A percentile compares a stretch with the other conserved stretches of the same genome.
These are phyloP conservation scores for Erannis defoliaria DNA, from an alignment of 2,888 invertebrate species.

Conservation along the genomic window DNA sequence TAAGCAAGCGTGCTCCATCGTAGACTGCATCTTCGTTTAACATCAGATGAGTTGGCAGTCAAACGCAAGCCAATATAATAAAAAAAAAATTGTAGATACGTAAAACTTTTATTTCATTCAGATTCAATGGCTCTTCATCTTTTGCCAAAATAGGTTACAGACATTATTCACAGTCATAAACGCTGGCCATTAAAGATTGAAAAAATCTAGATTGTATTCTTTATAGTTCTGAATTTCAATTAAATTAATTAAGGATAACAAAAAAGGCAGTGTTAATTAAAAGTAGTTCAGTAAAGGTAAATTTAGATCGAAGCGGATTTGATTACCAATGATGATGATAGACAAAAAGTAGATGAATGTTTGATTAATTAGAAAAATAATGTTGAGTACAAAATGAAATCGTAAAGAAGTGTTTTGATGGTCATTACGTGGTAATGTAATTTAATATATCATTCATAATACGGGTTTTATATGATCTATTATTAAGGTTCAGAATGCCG, in stretches of 20 bases:
- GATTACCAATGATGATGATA: conserved; percentile 25
- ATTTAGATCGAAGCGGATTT: conserved; percentile 27
- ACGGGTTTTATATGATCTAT: too few relatives aligned
- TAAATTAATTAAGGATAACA: conserved; percentile 26
- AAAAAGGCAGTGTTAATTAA: conserved; percentile 31
- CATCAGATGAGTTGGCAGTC: too few relatives aligned
- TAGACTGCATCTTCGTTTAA: too few relatives aligned
- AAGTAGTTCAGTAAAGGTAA: conserved; percentile 23
- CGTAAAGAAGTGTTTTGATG: background rate
- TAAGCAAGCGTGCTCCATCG: too few relatives aligned
- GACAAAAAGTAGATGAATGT: conserved; percentile 25
- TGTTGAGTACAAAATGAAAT: conserved; percentile 8
- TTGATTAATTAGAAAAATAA: conserved; percentile 27
- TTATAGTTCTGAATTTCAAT: conserved; percentile 25
- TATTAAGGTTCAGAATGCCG: too few relatives aligned
- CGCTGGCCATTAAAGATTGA: too few relatives aligned
- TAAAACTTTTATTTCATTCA: too few relatives aligned
- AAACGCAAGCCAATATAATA: too few relatives aligned
- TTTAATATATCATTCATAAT: background rate
- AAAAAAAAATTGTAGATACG: too few relatives aligned
- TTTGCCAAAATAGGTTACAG: too few relatives aligned
- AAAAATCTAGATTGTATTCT: conserved; percentile 12
- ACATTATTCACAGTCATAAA: too few relatives aligned
- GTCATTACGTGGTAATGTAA: background rate
- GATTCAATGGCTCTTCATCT: too few relatives aligned